Conservation (phyloP, 1,140 invertebrate species). For the Akabosia matsudoensis region DNA sequence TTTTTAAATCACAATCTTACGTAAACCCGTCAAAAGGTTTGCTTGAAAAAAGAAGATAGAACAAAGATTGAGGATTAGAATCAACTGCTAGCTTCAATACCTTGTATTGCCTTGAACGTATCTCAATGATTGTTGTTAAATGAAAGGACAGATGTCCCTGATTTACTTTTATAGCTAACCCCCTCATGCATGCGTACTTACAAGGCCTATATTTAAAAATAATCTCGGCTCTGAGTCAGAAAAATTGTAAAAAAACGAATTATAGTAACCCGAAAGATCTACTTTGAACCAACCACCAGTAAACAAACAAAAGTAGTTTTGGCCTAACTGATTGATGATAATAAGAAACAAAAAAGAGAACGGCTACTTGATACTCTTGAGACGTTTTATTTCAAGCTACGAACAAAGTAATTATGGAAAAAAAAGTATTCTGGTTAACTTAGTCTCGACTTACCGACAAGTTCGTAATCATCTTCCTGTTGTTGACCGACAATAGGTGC, state of each 20-base stretch:
- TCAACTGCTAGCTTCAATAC: not conserved
- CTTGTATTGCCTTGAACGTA: not conserved
- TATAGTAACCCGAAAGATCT: no score
- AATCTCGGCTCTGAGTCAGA: no score
- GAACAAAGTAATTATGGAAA: no score
- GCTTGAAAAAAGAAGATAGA: conserved; percentile 31
- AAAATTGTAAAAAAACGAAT: no score
- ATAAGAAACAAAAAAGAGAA: no score
- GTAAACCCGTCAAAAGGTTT: conserved; percentile 32
- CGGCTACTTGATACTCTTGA: no score
- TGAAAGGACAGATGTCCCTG: not conserved
- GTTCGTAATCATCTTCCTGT: conserved; percentile 45
- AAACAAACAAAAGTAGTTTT: no score
- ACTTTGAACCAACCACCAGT: no score
- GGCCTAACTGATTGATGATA: no score
- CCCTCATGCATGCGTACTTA: not conserved
- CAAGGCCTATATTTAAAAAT: no score
- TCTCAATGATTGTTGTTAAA: not conserved
- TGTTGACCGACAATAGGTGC: conserved; percentile 33
- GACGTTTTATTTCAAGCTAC: no score
- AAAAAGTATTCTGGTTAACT: no score
- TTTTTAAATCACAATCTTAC: conserved; percentile 25
- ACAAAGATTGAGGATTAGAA: conserved; percentile 3
- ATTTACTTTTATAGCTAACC: not conserved
- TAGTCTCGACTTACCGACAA: conserved; percentile 41